Base-by-base conservation (phyloP, 92 coral and sea anemone genomes). In the Zoanthus sansibaricus region DNA sequence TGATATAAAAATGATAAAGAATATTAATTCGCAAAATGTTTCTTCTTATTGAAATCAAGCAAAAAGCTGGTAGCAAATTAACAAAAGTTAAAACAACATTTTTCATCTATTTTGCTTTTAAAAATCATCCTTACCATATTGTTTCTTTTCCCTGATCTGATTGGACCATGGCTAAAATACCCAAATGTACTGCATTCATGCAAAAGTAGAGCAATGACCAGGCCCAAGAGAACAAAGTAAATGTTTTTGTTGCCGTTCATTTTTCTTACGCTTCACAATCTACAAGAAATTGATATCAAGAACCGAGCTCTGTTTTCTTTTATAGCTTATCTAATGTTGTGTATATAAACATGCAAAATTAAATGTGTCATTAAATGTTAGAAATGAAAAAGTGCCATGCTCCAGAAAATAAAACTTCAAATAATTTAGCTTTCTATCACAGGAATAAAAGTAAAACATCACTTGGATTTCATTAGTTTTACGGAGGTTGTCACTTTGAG, bases 141-240 rank as follows among this genome's bases (percentile, higher is more conserved):
- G 42, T 46, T 75, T 75, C 78, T 75, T 46, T 46, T 75, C 47
- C 78, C 78, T 14, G 21, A 30, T 75, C 78, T 75, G 30, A 75
- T 47, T 2, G 78, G 47, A 1, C 78, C 78, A 25, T 25, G 25
- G 25, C 25, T 25, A 47, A n/a, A 75, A 48, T 75, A 48, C 21
- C 78, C 78, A 75, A 75, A 75, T 6, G 78, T 13, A 3, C 20
- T 75, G 48, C 78, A 5, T 10, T 75, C 59, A 20, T 75, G 78
- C 11, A 75, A 13, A n/a, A 75, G 52, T 54, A 75, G 16, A 18
- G 33, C 59, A 5, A 75, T 46, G 13, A 75, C n/a, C 78, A 75
- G 61, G 13, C 14, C 9, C 9, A 75, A 16, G 20, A 75, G 37
- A 18, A n/a, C 42, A 9, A 47, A 7, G 8, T 46, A 75, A 13